Evolutionary conservation across 2,113 vertebrate genomes (phyloP), one percentile per base, ranked within the genome.

Genomic region (Synodontis membranacea): DNA sequence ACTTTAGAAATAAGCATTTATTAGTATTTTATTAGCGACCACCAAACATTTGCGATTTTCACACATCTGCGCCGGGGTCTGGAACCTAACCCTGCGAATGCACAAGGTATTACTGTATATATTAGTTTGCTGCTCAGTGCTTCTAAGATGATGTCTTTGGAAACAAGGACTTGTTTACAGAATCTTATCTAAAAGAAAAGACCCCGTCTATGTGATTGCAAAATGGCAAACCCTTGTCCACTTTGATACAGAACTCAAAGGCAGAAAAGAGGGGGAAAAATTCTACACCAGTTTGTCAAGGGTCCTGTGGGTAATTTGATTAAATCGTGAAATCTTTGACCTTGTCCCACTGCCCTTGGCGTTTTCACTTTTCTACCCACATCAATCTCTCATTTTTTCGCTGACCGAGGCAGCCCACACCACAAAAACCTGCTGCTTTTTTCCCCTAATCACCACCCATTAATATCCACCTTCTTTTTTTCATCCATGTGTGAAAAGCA

Each of bases 371-470:
- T 89, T 84, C 34, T 66, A 86, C 31, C 60, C 60, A 78, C 86
- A 89, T 89, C 82, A 84, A 88, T 88, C 82, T 86, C 70, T 54
- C 50, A 15, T 25, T 52, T 88, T 82, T 56, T 88, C n/a, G 89
- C 84, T 62, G 60, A 88, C 58, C 19, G 75, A 81, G 78, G 80
- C 62, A 56, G 50, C 56, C 76, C 58, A 82, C 5, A 31, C 23
- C 86, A 66, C 80, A 81, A 25, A 66, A 42, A 10, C 82, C 52
- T 68, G 42, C 56, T 34, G 62, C 46, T 72, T 75, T 52, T 83
- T 80, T 64, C 46, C 68, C 12, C 42, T 42, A 80, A 56, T 34
- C 62, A 34, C 46, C 5, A 5, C 64, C 17, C 60, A 34, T 83
- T 66, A 50, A 56, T 80, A 80, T 23, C 34, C 52, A 58, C 28